Conservation (phyloP, 2,113 vertebrate species). For the Gopherus evgoodei region DNA sequence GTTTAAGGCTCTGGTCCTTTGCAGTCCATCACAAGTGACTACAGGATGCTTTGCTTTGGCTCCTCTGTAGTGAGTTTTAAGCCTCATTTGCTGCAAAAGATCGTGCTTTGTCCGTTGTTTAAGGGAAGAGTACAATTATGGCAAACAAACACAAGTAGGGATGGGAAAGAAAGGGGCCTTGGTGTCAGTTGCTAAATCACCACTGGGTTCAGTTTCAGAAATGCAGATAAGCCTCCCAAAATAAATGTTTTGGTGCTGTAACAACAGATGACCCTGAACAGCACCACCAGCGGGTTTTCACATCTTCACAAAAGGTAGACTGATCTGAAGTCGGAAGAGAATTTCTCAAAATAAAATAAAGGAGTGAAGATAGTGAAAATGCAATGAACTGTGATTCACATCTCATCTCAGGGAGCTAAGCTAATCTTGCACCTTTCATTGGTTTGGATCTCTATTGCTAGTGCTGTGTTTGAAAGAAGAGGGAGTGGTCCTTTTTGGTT, state of each 20-base stretch:
- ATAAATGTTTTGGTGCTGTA: neutral
- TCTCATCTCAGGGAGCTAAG: constrained; percentile 72
- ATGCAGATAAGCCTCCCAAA: neutral
- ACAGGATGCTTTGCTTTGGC: neutral
- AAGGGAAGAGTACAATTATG: constrained; percentile 1
- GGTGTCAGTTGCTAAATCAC: neutral
- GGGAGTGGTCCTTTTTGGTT: constrained; percentile 61
- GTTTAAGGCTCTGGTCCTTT: neutral
- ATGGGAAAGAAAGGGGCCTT: neutral
- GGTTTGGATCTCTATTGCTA: constrained; percentile 65
- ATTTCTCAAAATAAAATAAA: constrained; percentile 67
- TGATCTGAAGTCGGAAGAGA: constrained; percentile 41
- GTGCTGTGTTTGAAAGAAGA: constrained; percentile 66
- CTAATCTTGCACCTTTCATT: constrained; percentile 70
- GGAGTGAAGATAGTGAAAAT: constrained; percentile 66
- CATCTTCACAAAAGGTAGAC: constrained; percentile 52
- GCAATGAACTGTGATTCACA: constrained; percentile 71
- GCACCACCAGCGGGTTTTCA: constrained; percentile 13
- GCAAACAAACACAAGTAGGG: neutral
- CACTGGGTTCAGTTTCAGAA: neutral
- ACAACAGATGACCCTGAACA: neutral
- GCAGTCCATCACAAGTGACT: neutral
- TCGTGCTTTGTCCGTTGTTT: constrained; percentile 25
- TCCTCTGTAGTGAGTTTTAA: constrained; percentile 45
- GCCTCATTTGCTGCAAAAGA: neutral